Evolutionary conservation across 2,113 vertebrate genomes (phyloP).

Genomic region (Bambusicola thoracicus): DNA sequence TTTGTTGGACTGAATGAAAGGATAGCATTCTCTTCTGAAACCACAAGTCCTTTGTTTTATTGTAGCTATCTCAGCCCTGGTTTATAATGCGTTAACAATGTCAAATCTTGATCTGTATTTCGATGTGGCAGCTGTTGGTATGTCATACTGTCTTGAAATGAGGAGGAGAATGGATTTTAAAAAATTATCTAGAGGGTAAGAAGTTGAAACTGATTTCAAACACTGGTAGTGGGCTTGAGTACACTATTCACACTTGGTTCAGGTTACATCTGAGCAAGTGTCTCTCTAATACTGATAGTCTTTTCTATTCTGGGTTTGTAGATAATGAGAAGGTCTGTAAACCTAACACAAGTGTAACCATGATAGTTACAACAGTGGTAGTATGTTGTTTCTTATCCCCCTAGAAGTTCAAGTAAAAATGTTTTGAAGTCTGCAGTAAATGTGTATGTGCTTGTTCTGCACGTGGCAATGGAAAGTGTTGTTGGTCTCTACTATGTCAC

Average conservation of each 20-base stretch:
- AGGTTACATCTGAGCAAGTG: background rate
- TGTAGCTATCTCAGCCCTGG: background rate
- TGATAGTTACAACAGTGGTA: background rate
- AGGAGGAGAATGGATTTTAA: background rate
- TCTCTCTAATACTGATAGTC: background rate
- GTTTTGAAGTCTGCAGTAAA: background rate
- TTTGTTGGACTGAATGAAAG: background rate
- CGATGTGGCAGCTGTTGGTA: background rate
- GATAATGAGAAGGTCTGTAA: background rate
- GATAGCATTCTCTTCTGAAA: background rate
- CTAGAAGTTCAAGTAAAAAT: background rate
- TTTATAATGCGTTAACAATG: background rate
- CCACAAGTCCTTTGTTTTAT: background rate
- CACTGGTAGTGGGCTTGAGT: background rate
- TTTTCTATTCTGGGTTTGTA: background rate
- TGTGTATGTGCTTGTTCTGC: background rate
- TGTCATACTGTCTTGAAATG: conserved; percentile 2
- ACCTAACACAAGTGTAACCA: background rate
- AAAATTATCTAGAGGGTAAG: background rate
- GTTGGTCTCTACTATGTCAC: background rate
- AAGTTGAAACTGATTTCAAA: background rate
- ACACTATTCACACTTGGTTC: background rate
- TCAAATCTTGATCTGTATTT: background rate
- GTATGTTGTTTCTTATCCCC: background rate
- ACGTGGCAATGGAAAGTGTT: background rate